phyloP scores from a whole-genome alignment of 2,797 vertebrate species.

The Arnoldichthys spilopterus region DNA sequence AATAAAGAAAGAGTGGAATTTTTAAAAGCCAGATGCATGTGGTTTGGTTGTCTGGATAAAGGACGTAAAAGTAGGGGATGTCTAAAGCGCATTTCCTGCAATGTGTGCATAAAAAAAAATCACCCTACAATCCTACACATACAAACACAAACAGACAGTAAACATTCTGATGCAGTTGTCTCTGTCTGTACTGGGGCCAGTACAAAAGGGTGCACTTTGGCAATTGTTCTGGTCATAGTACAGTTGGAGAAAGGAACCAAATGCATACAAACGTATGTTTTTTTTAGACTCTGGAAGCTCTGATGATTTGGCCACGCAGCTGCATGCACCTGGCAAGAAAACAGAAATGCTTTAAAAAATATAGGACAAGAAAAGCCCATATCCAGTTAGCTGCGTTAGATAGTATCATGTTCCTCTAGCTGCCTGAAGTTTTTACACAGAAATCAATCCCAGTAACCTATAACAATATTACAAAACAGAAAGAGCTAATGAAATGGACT shows the following conservation, averaged over 20 bases:
- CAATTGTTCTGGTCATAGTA: constrained; percentile 5
- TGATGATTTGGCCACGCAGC: not conserved
- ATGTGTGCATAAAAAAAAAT: not conserved
- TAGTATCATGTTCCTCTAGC: not conserved
- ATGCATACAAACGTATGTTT: no score
- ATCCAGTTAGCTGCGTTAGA: not conserved
- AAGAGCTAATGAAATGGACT: constrained; percentile 8
- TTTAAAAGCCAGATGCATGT: not conserved
- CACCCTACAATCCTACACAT: constrained; percentile 18
- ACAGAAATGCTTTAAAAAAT: constrained; percentile 1
- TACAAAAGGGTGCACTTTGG: not conserved
- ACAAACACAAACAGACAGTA: not conserved
- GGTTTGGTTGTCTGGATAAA: not conserved
- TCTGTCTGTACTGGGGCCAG: constrained; percentile 6
- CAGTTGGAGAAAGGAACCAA: not conserved
- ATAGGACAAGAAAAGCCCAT: not conserved
- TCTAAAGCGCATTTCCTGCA: not conserved
- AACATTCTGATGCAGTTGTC: not conserved
- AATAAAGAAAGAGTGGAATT: constrained; percentile 30
- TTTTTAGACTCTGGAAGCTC: constrained; percentile 8
- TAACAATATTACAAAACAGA: constrained; percentile 16
- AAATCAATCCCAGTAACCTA: not conserved
- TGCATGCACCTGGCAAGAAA: not conserved
- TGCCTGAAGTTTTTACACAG: constrained; percentile 26
- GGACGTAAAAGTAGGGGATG: not conserved